A percentile compares a stretch with the other conserved stretches of the same genome.
Evolutionary conservation across 2,888 invertebrate species (phyloP).

Genomic region (Pyrochroa serraticornis): DNA sequence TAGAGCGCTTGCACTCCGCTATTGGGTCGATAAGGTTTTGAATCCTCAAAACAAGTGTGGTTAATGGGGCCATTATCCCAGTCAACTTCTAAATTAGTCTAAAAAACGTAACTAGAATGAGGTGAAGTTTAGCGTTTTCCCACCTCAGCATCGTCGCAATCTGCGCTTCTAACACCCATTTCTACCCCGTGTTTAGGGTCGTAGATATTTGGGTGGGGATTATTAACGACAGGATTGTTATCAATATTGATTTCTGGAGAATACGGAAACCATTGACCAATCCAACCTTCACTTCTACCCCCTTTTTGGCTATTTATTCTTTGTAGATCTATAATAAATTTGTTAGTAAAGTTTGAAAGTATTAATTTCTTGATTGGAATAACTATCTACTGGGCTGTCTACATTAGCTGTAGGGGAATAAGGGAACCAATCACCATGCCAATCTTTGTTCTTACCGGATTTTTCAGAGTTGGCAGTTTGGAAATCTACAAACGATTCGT

Average conservation of each 20-base stretch:
- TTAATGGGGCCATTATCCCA: conserved; percentile 65
- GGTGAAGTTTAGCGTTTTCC: conserved; percentile 39
- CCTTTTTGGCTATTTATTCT: no score
- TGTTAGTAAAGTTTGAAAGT: no score
- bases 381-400: no score
- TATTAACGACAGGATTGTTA: not conserved
- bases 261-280: not conserved
- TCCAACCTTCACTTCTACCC: not conserved
- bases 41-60: conserved; percentile 66
- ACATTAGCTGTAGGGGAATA: conserved; percentile 37
- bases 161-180: conserved; percentile 63
- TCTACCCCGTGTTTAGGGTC: conserved; percentile 32
- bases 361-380: no score
- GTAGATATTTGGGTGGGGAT: conserved; percentile 12
- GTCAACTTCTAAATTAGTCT: conserved; percentile 67
- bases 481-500: no score
- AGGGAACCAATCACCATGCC: conserved; percentile 58
- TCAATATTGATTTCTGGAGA: not conserved
- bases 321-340: no score
- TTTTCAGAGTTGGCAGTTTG: no score
- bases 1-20: conserved; percentile 57
- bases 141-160: conserved; percentile 75
- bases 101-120: conserved; percentile 28
- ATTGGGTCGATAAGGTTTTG: conserved; percentile 60
- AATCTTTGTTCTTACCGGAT: conserved; percentile 26